Percentiles rank a stretch among this genome's conserved stretches.
phyloP scores from a whole-genome alignment of 2,113 vertebrate species.

The Microtus montanus region DNA sequence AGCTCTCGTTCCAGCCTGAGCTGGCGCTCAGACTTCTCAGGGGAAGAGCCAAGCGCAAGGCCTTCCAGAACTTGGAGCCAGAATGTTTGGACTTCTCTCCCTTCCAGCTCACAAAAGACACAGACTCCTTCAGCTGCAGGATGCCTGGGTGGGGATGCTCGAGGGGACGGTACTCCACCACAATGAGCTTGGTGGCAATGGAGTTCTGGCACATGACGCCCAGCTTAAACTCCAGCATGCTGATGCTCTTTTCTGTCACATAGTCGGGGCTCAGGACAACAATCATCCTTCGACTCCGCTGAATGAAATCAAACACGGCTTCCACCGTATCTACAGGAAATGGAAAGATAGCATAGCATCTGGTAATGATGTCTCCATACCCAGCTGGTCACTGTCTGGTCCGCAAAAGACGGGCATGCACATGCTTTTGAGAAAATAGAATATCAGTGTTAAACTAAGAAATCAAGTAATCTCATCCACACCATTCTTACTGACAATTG shows the following conservation, averaged over 20 bases:
- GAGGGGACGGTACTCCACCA: constrained; percentile 88
- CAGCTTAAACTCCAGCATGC: constrained; percentile 93
- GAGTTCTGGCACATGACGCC: constrained; percentile 91
- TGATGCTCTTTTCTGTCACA: constrained; percentile 92
- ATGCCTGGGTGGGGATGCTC: constrained; percentile 86
- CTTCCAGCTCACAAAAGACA: constrained; percentile 90
- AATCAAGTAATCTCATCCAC: background rate
- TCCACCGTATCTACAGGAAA: constrained; percentile 89
- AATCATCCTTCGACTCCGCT: constrained; percentile 92
- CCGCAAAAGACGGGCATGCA: background rate
- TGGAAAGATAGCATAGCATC: constrained; percentile 55
- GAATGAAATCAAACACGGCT: constrained; percentile 91
- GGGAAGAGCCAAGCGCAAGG: constrained; percentile 89
- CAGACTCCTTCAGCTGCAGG: constrained; percentile 88
- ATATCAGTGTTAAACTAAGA: background rate
- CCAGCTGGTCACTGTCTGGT: background rate
- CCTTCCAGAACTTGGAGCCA: constrained; percentile 93
- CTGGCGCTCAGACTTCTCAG: constrained; percentile 88
- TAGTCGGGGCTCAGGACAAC: constrained; percentile 92
- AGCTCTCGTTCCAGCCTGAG: constrained; percentile 91
- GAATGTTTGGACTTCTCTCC: constrained; percentile 87
- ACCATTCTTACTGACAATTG: background rate
- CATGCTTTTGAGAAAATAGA: background rate
- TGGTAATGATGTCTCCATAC: constrained; percentile 41
- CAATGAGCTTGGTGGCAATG: constrained; percentile 87